Evolutionary conservation across 2,113 vertebrate genomes (phyloP), one percentile per base, ranked within the genome.

Genomic region (Odontesthes bonariensis): DNA sequence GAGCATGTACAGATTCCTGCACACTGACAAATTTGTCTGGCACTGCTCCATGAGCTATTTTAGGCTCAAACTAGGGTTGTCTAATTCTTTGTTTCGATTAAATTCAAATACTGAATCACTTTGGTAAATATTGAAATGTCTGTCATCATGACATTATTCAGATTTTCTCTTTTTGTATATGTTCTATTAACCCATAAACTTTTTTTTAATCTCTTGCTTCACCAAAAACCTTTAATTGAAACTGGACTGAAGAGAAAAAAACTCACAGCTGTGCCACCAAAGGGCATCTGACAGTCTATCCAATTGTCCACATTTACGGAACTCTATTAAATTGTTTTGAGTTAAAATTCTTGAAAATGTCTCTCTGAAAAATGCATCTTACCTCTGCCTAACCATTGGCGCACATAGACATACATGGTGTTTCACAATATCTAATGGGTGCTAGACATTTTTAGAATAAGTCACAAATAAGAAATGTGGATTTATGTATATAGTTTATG

Each of bases 201-300:
- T 23, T 57, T 23, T 57, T 70, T 63, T 81, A n/a, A 55, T 59
- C 10, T 55, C 58, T 62, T 49, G 32, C 22, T 64, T 60, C 31
- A 44, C 16, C 5, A 56, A 46, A 67, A 69, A 52, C 27, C 22
- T 75, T 82, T 63, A 71, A 71, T 66, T 59, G 58, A 60, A 72
- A 76, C 33, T 9, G 40, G 76, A 69, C 16, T 61, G 42, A 53
- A 73, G 32, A 51, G 58, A 73, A 76, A 69, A 49, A 61, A 42
- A 38, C 63, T 63, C 42, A 68, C 4, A 72, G 51, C 19, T 57
- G 27, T 62, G 27, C 14, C 19, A 12, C 22, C 23, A 51, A 60
- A 84, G 54, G 27, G 40, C 33, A 56, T 16, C 17, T 61, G 58
- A 56, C 73, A 73, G 38, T 60, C 16, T 20, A 11, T 75, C 33